Conservation (phyloP, 2,113 vertebrate species). For the Myotis yumanensis region DNA sequence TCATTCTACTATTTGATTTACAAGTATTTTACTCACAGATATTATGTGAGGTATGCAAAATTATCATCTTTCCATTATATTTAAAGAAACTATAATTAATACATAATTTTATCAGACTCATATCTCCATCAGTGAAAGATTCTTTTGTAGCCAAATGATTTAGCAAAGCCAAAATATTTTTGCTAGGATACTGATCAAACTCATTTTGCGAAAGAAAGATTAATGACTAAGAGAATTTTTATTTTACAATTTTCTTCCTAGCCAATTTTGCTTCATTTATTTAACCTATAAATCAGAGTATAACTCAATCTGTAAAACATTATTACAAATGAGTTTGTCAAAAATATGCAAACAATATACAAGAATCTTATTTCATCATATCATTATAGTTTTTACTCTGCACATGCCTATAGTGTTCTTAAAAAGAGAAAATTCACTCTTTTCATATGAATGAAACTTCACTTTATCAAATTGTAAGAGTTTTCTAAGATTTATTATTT, state of each 20-base stretch:
- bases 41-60: background rate
- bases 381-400: background rate
- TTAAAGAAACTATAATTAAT: background rate
- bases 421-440: background rate
- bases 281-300: conserved; percentile 11
- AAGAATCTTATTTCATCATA: background rate
- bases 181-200: background rate
- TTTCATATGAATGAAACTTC: conserved; percentile 20
- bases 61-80: background rate
- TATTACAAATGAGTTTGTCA: background rate
- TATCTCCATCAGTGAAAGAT: background rate
- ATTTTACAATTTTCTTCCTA: background rate
- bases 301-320: background rate
- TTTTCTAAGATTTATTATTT: conserved; percentile 2
- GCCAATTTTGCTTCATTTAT: background rate
- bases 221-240: background rate
- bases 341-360: background rate
- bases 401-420: background rate
- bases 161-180: background rate
- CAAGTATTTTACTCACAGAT: background rate
- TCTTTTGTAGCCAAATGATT: background rate
- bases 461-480: background rate
- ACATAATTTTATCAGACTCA: conserved; percentile 4
- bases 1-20: background rate
- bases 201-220: background rate